Conservation (phyloP, 1,140 invertebrate species). For the Glossosoma conforme region DNA sequence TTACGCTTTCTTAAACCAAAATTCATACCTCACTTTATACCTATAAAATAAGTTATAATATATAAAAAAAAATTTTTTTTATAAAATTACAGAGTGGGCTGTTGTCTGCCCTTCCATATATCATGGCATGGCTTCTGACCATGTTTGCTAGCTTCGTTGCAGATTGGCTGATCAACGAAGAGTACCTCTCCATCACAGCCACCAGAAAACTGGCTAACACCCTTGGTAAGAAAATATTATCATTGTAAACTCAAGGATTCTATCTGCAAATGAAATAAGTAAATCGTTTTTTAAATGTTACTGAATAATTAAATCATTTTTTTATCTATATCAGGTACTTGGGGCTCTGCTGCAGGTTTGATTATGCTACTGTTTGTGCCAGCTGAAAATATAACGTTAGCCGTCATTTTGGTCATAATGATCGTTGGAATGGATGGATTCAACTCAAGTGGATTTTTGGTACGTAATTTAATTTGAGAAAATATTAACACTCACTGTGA, state of each 20-base stretch:
- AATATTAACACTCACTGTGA: too few relatives aligned
- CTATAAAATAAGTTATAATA: background rate
- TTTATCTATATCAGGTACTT: conserved; percentile 4
- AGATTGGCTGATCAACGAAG: conserved; percentile 35
- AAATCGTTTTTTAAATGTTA: background rate
- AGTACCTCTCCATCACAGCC: conserved; percentile 2
- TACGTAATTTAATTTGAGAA: too few relatives aligned
- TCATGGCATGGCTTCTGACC: conserved; percentile 44
- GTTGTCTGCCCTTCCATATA: conserved; percentile 58
- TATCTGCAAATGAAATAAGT: too few relatives aligned
- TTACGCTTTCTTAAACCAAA: background rate
- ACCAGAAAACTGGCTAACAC: conserved; percentile 14
- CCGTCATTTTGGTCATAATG: conserved; percentile 2
- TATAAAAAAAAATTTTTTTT: background rate
- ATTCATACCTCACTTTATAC: background rate
- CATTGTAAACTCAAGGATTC: too few relatives aligned
- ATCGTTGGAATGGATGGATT: conserved; percentile 3
- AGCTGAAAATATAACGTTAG: conserved; percentile 24
- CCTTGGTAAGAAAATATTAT: conserved; percentile 7
- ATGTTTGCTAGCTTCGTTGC: conserved; percentile 40
- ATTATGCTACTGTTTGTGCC: conserved; percentile 6
- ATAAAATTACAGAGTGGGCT: conserved; percentile 53
- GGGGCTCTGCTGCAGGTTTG: conserved; percentile 1
- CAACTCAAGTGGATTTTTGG: conserved; percentile 5
- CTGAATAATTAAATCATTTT: too few relatives aligned